phyloP scores from a whole-genome alignment of 1,140 invertebrate genomes.

The Drosophila hydei region DNA sequence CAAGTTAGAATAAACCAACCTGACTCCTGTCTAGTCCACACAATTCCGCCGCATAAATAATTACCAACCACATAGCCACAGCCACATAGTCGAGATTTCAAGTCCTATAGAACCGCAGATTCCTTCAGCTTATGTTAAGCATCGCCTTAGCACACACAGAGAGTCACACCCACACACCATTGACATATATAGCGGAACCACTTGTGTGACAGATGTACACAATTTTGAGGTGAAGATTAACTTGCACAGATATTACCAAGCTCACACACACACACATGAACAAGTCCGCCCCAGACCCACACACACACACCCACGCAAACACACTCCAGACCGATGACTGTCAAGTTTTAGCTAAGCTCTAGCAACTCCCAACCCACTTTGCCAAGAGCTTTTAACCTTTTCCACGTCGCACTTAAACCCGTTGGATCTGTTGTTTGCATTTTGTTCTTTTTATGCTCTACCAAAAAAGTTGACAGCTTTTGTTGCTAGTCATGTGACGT shows the following conservation, averaged over 20 bases:
- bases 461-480: not conserved
- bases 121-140: not conserved
- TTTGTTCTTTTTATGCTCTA: not conserved
- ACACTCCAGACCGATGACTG: conserved; percentile 31
- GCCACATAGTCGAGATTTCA: not conserved
- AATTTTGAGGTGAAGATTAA: conserved; percentile 60
- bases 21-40: not conserved
- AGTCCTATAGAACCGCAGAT: not conserved
- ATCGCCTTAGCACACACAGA: not conserved
- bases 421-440: conserved; percentile 18
- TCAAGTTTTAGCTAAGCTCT: conserved; percentile 48
- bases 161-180: not conserved
- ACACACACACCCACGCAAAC: not conserved
- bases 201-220: conserved; percentile 57
- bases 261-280: conserved; percentile 15
- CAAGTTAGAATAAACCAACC: no score
- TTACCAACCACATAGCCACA: not conserved
- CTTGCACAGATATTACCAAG: conserved; percentile 31
- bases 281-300: not conserved
- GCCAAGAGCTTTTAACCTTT: conserved; percentile 38
- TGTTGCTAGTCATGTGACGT: not conserved
- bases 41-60: not conserved
- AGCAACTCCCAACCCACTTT: not conserved
- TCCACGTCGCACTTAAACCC: conserved; percentile 20
- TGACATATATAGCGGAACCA: conserved; percentile 28